These are phyloP conservation scores for Andricus quercusramuli DNA, from an alignment of 2,888 invertebrate genomes.

Conservation along the genomic window DNA sequence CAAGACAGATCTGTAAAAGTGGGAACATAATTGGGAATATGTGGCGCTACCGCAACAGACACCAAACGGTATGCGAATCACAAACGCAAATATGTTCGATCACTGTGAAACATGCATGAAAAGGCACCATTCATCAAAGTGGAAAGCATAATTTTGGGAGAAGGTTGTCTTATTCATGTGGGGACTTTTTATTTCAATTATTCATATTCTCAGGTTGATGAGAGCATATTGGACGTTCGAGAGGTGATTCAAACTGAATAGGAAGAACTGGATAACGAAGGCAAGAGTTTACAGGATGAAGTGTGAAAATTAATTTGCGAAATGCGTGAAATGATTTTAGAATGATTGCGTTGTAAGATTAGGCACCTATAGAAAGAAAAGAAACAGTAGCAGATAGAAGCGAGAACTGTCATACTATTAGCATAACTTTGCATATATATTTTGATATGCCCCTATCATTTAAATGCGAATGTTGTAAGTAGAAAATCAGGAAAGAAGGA, in stretches of 20 bases:
- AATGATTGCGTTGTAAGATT: too few species aligned
- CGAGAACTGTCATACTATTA: too few species aligned
- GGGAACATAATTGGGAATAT: slow-evolving; percentile 2
- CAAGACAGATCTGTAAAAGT: background rate
- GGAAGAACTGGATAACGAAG: slow-evolving; percentile 60
- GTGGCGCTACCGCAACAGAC: background rate
- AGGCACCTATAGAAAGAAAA: too few species aligned
- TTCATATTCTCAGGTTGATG: background rate
- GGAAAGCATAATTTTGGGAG: slow-evolving; percentile 35
- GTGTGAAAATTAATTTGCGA: too few species aligned
- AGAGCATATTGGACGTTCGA: background rate
- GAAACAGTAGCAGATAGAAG: too few species aligned
- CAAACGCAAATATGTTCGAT: background rate
- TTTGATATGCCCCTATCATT: too few species aligned
- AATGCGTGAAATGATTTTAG: too few species aligned
- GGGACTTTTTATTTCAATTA: background rate
- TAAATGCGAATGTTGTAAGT: too few species aligned
- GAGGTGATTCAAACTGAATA: background rate
- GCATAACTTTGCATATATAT: too few species aligned
- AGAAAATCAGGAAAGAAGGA: too few species aligned
- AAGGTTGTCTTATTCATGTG: background rate
- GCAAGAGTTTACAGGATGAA: slow-evolving; percentile 33
- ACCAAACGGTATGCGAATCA: slow-evolving; percentile 11
- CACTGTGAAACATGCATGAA: background rate
- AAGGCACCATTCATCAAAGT: slow-evolving; percentile 49